Evolutionary conservation across 2,113 vertebrate genomes (phyloP), one percentile per base, ranked within the genome.

Genomic region (Myiozetetes cayanensis): DNA sequence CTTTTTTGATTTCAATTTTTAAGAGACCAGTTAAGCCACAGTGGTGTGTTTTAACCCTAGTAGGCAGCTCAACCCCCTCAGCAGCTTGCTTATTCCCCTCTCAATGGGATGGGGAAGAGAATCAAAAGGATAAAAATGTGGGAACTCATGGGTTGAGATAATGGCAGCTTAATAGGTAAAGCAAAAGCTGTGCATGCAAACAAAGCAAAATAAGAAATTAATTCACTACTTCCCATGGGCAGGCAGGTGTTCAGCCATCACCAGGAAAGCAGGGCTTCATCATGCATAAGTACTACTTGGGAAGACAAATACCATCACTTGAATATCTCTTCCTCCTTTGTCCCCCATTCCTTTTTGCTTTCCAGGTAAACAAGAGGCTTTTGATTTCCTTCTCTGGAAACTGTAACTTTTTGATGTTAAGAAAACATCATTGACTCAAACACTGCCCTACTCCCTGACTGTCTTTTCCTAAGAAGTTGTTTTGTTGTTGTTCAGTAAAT

Each of bases 221-320:
- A 22, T 79, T 87, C 16, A 17, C 14, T 55, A 1, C 35, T 93
- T 77, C 39, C 47, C 9, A 4, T 39, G 0, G 2, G 4, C 65
- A 73, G 30, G 49, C 8, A 5, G 35, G 39, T 61, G 50, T 62
- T 88, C 5, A 67, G n/a, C 17, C 6, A 5, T 75, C 52, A 33
- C 37, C 24, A 53, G 80, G 46, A 75, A 52, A 71, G 37, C 46
- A 44, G 12, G 53, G 14, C 19, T 55, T 8, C 16, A 11, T 55
- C 22, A 10, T 1, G 3, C 0, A 0, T 74, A 33, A 21, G 4
- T 2, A 9, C 44, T 58, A 49, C 16, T 41, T 5, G 3, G 37
- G 62, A 90, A 75, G 68, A 41, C 22, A 68, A 63, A 59, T 3
- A 1, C 28, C 22, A 4, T 63, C 3, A 10, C 41, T 15, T 22